Percentiles rank a stretch among this genome's conserved stretches.
Conservation (phyloP, 2,888 invertebrate genomes). For the Dryobotodes eremita region DNA sequence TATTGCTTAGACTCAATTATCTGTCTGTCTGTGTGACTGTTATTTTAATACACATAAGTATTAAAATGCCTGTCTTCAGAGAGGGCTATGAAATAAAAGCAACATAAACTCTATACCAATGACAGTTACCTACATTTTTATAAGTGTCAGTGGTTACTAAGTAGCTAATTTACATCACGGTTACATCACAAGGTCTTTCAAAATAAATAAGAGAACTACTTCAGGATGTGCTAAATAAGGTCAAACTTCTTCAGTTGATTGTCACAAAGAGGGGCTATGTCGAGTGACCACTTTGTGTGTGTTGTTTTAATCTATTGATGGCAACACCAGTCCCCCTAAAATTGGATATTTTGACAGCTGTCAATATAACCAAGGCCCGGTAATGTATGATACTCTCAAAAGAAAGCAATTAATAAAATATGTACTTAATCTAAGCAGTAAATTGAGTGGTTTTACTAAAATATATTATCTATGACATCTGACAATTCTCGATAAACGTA, state of each 20-base stretch:
- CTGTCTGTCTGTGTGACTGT: no score
- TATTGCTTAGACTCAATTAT: no score
- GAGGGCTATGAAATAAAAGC: neutral
- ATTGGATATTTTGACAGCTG: no score
- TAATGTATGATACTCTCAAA: no score
- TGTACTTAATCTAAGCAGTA: no score
- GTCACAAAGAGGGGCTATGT: slow-evolving; percentile 4
- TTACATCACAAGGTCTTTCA: neutral
- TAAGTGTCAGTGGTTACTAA: neutral
- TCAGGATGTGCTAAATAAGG: slow-evolving; percentile 18
- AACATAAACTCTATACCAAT: neutral
- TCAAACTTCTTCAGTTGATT: slow-evolving; percentile 37
- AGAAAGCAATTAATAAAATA: no score
- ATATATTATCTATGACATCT: neutral
- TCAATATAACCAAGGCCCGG: no score
- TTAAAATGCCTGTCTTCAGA: neutral
- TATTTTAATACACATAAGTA: no score
- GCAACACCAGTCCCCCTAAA: no score
- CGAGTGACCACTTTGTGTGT: slow-evolving; percentile 12
- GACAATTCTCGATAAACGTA: neutral
- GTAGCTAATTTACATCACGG: neutral
- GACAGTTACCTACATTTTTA: neutral
- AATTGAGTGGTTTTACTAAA: no score
- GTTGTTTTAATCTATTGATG: neutral
- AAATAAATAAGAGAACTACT: slow-evolving; percentile 11